Evolutionary conservation across 1,140 invertebrate species (phyloP), one percentile per base, ranked within the genome.

Genomic region (Agraylea sexmaculata): DNA sequence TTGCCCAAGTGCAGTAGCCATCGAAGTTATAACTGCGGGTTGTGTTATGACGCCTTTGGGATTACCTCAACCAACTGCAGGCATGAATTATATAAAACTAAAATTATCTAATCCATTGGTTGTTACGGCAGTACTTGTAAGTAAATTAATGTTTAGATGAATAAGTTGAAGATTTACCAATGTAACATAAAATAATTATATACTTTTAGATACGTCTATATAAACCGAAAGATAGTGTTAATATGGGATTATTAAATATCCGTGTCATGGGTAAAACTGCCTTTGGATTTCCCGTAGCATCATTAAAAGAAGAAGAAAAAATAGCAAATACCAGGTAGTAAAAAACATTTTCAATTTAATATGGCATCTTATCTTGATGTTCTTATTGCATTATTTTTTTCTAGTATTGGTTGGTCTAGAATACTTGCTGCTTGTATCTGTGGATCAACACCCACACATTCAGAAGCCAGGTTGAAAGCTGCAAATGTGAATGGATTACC

Each of bases 201-300:
- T 15, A 8, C 15, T 50, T 47, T 33, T 57, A 63, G 36, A 61
- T 86, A 5, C 65, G 75, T 3, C 63, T 87, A 12, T 87, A 83
- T 56, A 85, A 84, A 56, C 87, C 89, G 2, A 71, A 83, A 18
- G 88, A 92, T 52, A 87, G 83, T 8, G 77, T 78, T 37, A 91
- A 84, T 53, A 82, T 93, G 53, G 88, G 87, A 12, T 62, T 93
- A 4, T 80, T 87, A 47, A 87, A 92, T 58, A 80, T 94, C 36
- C 71, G 79, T n/a, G 60, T 94, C 10, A 62, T 92, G 7, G 88
- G 87, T 1, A 79, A 78, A 34, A 84, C 86, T 0, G 69, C 71
- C 3, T 74, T 73, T 46, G 51, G 54, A 11, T 37, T 51, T 16
- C 49, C 49, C 34, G 34, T 51, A 8, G 35, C 40, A 28, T 34